Conservation (phyloP, 2,797 vertebrate genomes). For the Rallus crepitans region DNA sequence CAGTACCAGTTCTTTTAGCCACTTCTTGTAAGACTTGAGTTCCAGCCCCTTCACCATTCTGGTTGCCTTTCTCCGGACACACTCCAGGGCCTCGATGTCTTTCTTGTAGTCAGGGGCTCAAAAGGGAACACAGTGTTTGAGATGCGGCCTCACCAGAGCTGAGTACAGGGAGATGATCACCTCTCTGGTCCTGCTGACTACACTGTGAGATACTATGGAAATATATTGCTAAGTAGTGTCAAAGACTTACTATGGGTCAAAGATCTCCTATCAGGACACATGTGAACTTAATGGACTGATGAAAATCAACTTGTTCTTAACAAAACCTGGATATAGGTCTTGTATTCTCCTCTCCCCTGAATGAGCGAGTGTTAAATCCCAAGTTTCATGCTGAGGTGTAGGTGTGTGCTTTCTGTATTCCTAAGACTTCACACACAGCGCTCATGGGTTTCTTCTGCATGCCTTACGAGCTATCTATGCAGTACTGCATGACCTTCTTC, state of each 20-base stretch:
- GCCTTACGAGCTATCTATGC: background rate
- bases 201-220: background rate
- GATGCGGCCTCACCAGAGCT: too few relatives aligned
- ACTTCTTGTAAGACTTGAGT: too few relatives aligned
- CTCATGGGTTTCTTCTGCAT: background rate
- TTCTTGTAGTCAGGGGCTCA: too few relatives aligned
- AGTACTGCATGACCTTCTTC: background rate
- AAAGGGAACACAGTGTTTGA: too few relatives aligned
- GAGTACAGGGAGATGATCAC: too few relatives aligned
- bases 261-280: background rate
- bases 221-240: background rate
- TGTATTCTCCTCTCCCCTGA: background rate
- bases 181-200: too few relatives aligned
- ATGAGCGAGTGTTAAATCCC: background rate
- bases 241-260: background rate
- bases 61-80: too few relatives aligned
- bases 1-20: too few relatives aligned
- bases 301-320: background rate
- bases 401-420: background rate
- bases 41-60: too few relatives aligned
- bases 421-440: background rate
- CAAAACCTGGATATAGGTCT: background rate
- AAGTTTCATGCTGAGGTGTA: background rate
- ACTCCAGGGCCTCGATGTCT: too few relatives aligned
- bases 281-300: background rate